These are phyloP conservation scores for Heliothis subflexa DNA, from an alignment of 1,140 invertebrate genomes.

Conservation along the genomic window DNA sequence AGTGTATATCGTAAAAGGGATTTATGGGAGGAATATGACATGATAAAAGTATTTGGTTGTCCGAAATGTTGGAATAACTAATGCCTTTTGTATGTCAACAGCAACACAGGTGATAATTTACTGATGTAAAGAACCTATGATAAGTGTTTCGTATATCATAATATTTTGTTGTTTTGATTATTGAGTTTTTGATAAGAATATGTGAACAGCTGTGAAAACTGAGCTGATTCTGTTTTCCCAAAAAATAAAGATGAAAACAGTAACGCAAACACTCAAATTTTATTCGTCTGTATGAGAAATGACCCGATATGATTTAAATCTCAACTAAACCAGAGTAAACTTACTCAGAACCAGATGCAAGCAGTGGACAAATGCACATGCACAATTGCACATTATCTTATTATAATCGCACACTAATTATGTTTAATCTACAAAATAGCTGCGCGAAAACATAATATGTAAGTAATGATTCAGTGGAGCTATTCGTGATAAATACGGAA, in stretches of 20 bases:
- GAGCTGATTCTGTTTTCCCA: too few species aligned
- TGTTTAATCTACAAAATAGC: background rate
- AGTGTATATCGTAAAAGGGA: background rate
- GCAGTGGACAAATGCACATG: background rate
- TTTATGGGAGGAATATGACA: background rate
- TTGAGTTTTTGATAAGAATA: too few species aligned
- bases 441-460: background rate
- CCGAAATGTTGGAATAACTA: too few species aligned
- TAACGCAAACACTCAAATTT: too few species aligned
- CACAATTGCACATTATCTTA: background rate
- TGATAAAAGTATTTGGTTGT: too few species aligned
- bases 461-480: constrained; percentile 6
- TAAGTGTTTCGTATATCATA: too few species aligned
- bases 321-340: background rate
- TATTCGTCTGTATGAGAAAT: background rate
- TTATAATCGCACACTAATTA: constrained; percentile 1
- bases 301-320: background rate
- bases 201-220: too few species aligned
- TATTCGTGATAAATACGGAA: constrained; percentile 23
- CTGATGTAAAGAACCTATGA: too few species aligned
- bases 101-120: too few species aligned
- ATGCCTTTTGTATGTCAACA: too few species aligned
- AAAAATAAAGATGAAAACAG: too few species aligned
- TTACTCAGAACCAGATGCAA: background rate
- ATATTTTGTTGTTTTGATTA: too few species aligned